Evolutionary conservation across 2,797 vertebrate genomes (phyloP), one percentile per base, ranked within the genome.

Genomic region (Pangasius djambal): DNA sequence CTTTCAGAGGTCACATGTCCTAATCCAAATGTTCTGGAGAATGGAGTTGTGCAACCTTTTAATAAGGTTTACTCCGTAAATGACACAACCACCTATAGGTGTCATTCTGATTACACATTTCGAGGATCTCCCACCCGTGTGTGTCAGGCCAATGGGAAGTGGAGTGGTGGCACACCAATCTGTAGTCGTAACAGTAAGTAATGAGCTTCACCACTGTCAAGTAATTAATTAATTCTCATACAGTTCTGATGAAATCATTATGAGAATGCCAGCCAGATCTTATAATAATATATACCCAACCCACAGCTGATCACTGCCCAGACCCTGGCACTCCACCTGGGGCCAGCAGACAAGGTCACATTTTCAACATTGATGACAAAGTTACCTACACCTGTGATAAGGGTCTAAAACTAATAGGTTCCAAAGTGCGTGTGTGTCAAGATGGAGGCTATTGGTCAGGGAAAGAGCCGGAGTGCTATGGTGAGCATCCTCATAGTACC

Each of bases 301-400:
- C 65, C 55, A 25, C 93, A 97, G 96, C 89, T 34, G 92, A 92
- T 4, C 88, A 94, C 88, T 97, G 96, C 84, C 90, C 90, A 67
- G 95, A 95, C 84, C 96, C 96, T 0, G 96, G 96, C 3, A 86
- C 94, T 65, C 96, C 96, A 0, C 92, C 96, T 1, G 96, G 96
- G 65, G 88, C 92, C 31, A 93, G 82, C 61, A 95, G 96, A 90
- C 81, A 89, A 59, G 96, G 95, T 10, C 87, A 12, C 34, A 88
- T 90, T 12, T 96, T 96, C 88, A 90, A 93, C 8, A 94, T 96
- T 3, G 95, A 94, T 44, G 92, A 95, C 77, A 94, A 86, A 0
- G 94, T 97, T 44, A 94, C 55, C 12, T 97, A 97, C 89, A 25
- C 82, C n/a, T 97, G 96, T 83, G 91, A 85, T 4, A 85, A 88